Percentiles rank a stretch among this genome's conserved stretches.
These are phyloP conservation scores for Flexamia atlantica DNA, from an alignment of 2,888 invertebrate species.

Conservation along the genomic window DNA sequence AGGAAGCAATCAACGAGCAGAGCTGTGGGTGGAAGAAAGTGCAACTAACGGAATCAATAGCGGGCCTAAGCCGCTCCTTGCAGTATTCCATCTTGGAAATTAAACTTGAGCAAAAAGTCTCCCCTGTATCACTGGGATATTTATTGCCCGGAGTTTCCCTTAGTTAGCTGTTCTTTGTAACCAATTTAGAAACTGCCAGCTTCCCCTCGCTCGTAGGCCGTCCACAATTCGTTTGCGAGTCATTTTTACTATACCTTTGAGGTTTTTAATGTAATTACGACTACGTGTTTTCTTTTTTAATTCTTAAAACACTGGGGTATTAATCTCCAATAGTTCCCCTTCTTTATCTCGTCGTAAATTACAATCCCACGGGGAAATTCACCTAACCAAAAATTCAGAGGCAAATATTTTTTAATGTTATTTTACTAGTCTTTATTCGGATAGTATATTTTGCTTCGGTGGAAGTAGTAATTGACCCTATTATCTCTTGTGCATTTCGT, in stretches of 20 bases:
- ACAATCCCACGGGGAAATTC: neutral
- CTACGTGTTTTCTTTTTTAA: slow-evolving; percentile 29
- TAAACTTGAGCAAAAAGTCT: slow-evolving; percentile 41
- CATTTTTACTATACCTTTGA: slow-evolving; percentile 41
- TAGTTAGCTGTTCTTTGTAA: slow-evolving; percentile 34
- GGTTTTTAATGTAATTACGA: slow-evolving; percentile 31
- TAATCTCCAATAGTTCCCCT: neutral
- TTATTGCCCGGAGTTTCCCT: slow-evolving; percentile 28
- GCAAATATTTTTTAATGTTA: no score
- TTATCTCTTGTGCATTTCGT: no score
- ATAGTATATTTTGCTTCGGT: no score
- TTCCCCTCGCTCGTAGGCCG: neutral
- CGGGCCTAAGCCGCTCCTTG: slow-evolving; percentile 1
- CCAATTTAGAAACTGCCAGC: slow-evolving; percentile 13
- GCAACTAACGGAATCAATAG: slow-evolving; percentile 43
- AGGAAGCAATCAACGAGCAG: slow-evolving; percentile 5
- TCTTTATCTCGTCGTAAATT: neutral
- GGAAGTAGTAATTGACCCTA: no score
- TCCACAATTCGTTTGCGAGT: slow-evolving; percentile 23
- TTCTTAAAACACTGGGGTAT: neutral
- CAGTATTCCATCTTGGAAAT: slow-evolving; percentile 31
- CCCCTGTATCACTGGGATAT: slow-evolving; percentile 21
- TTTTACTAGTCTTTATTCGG: no score
- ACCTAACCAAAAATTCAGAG: no score
- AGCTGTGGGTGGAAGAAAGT: slow-evolving; percentile 38